phyloP scores from a whole-genome alignment of 2,113 vertebrate genomes.

The Rostratula benghalensis region DNA sequence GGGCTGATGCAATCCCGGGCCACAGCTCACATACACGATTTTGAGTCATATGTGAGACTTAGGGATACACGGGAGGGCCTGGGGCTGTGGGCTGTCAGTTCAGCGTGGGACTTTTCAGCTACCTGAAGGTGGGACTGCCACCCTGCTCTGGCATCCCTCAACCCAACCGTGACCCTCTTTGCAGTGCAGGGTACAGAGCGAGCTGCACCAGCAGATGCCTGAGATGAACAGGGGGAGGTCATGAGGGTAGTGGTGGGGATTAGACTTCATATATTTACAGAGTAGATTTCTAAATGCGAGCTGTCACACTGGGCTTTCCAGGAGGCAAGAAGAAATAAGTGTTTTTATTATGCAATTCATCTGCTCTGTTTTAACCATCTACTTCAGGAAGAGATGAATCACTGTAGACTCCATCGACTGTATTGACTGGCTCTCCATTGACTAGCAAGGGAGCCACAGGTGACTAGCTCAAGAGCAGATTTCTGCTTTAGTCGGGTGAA shows the following conservation, averaged over 20 bases:
- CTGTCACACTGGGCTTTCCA: not conserved
- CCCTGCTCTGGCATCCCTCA: not conserved
- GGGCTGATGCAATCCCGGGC: not conserved
- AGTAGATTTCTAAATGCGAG: not conserved
- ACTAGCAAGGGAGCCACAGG: not conserved
- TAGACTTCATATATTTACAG: not conserved
- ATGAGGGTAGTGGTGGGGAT: not conserved
- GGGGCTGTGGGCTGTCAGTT: not conserved
- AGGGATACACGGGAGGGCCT: not conserved
- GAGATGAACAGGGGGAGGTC: not conserved
- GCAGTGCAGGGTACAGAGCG: rapidly evolving
- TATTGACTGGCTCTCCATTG: conserved; percentile 31
- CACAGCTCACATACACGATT: not conserved
- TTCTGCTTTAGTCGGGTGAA: not conserved
- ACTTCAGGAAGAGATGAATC: conserved; percentile 30
- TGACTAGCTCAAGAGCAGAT: not conserved
- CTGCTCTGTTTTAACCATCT: conserved; percentile 14
- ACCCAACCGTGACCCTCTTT: not conserved
- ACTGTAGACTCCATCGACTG: not conserved
- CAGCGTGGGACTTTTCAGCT: not conserved
- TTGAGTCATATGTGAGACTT: not conserved
- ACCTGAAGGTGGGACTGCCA: not conserved
- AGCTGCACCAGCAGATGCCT: not conserved
- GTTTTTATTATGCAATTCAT: conserved; percentile 12
- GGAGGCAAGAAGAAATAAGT: not conserved